These are phyloP conservation scores for Lagocephalus sceleratus DNA, from an alignment of 2,797 vertebrate species.

Conservation along the genomic window DNA sequence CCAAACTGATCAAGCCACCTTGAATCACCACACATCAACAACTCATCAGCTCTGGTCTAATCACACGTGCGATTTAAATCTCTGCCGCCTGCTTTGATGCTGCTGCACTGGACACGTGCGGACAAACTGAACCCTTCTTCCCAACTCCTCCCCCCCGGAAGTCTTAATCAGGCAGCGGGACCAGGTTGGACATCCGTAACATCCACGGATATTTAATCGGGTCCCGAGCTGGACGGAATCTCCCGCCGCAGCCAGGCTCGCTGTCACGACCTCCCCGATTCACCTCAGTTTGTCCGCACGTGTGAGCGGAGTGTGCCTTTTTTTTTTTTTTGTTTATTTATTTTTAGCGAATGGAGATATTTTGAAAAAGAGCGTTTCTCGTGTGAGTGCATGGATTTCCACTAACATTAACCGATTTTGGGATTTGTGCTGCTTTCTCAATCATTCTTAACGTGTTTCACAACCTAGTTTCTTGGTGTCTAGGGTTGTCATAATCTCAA, in stretches of 20 bases:
- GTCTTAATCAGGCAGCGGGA: background rate
- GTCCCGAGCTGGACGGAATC: no score
- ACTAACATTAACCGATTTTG: conserved; percentile 21
- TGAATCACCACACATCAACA: conserved; percentile 50
- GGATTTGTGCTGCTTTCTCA: conserved; percentile 23
- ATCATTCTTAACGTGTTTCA: background rate
- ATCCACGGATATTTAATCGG: no score
- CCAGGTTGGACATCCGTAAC: background rate
- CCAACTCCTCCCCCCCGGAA: background rate
- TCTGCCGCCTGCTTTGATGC: conserved; percentile 23
- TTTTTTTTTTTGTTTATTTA: conserved; percentile 15
- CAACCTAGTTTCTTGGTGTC: no score
- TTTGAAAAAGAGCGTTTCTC: background rate
- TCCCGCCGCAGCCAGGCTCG: background rate
- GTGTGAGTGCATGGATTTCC: conserved; percentile 14
- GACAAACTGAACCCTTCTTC: conserved; percentile 50
- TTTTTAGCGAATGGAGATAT: conserved; percentile 1
- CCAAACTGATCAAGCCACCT: conserved; percentile 56
- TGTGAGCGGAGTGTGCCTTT: conserved; percentile 19
- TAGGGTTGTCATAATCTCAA: no score
- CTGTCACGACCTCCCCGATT: background rate
- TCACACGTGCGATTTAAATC: conserved; percentile 20
- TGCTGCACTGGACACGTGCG: conserved; percentile 44
- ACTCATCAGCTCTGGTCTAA: conserved; percentile 48
- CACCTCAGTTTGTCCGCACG: conserved; percentile 52